phyloP scores from a whole-genome alignment of 2,113 vertebrate species.

The Brienomyrus longianalis region DNA sequence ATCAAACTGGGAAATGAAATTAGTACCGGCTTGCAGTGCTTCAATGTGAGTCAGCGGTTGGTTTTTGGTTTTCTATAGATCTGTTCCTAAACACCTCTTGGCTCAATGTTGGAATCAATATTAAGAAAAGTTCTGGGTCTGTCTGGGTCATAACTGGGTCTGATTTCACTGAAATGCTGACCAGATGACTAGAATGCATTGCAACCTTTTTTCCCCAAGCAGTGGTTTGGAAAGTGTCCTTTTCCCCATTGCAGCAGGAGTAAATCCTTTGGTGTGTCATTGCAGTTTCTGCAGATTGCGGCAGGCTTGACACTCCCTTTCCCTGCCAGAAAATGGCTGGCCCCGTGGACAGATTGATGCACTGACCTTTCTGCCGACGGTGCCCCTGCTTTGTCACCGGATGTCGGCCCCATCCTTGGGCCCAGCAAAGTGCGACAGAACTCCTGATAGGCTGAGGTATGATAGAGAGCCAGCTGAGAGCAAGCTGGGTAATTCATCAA shows the following conservation, averaged over 20 bases:
- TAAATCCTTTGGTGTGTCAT: background rate
- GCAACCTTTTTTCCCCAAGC: background rate
- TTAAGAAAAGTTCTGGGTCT: background rate
- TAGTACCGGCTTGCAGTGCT: background rate
- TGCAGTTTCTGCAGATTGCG: background rate
- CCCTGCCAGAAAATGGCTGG: background rate
- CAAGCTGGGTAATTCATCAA: background rate
- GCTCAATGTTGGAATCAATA: slow-evolving; percentile 5
- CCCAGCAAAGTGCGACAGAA: background rate
- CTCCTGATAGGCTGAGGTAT: slow-evolving; percentile 5
- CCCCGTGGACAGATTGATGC: background rate
- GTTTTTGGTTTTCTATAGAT: background rate
- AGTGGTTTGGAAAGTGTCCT: background rate
- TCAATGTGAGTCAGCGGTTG: background rate
- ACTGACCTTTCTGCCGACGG: background rate
- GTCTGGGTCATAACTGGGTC: background rate
- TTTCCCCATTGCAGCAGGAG: background rate
- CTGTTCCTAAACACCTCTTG: background rate
- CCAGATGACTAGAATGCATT: background rate
- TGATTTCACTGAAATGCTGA: background rate
- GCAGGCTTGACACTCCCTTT: background rate
- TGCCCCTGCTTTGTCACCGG: background rate
- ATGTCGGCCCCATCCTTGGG: background rate
- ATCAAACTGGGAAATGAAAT: background rate
- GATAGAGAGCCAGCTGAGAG: background rate